phyloP scores from a whole-genome alignment of 2,888 invertebrate species.

The Tenthredo distinguenda region DNA sequence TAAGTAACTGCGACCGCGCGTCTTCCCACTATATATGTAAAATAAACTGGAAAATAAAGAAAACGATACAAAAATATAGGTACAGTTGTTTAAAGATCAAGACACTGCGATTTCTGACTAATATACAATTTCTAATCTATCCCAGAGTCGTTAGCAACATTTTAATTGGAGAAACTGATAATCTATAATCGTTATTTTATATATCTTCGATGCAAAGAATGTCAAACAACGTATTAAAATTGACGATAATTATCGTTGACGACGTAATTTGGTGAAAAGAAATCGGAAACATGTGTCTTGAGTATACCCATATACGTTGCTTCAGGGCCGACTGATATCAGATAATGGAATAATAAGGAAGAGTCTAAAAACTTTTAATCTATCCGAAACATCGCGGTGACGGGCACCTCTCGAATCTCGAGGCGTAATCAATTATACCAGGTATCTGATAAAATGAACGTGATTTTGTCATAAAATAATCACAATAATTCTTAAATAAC shows the following conservation, averaged over 20 bases:
- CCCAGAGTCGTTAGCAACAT: background rate
- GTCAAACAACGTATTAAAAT: background rate
- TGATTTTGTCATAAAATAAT: background rate
- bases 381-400: background rate
- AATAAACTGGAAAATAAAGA: background rate
- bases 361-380: background rate
- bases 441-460: conserved; percentile 17
- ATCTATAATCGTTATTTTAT: background rate
- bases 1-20: conserved; percentile 45
- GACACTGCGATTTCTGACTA: background rate
- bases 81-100: background rate
- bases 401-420: background rate
- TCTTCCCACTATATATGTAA: background rate
- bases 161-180: background rate
- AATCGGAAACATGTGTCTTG: background rate
- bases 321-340: background rate
- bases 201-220: background rate
- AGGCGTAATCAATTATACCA: background rate
- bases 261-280: background rate
- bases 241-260: background rate
- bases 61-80: background rate
- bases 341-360: background rate
- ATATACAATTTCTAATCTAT: background rate
- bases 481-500: background rate
- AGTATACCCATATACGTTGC: background rate